These are phyloP conservation scores for Lampropteryx suffumata DNA, from an alignment of 2,888 invertebrate genomes.

Conservation along the genomic window DNA sequence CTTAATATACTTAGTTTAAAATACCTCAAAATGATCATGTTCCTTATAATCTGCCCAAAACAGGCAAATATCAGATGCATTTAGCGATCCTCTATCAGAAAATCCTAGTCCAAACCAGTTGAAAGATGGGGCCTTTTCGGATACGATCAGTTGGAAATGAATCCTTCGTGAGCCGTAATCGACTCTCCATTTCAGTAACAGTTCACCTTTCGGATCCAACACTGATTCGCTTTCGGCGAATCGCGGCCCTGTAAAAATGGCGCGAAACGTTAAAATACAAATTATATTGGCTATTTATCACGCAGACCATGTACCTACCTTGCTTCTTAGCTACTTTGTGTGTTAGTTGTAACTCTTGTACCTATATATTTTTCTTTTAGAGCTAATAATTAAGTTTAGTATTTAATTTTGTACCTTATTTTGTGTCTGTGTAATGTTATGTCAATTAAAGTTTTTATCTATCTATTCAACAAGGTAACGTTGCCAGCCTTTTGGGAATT, in stretches of 20 bases:
- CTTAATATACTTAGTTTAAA: no score
- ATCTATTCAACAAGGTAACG: no score
- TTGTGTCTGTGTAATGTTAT: no score
- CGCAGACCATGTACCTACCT: no score
- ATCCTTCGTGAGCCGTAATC: conserved; percentile 61
- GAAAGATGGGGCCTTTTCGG: conserved; percentile 65
- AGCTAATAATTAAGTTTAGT: no score
- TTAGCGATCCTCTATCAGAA: conserved; percentile 89
- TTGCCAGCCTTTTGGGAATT: no score
- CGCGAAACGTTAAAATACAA: conserved; percentile 5
- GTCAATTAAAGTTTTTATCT: no score
- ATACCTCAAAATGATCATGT: conserved; percentile 75
- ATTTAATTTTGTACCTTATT: no score
- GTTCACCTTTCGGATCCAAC: conserved; percentile 66
- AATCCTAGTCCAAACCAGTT: conserved; percentile 94
- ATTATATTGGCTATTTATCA: no score
- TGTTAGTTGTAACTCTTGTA: no score
- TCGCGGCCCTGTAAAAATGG: conserved; percentile 41
- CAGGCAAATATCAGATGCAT: conserved; percentile 91
- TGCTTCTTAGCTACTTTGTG: no score
- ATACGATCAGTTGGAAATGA: conserved; percentile 77
- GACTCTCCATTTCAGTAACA: conserved; percentile 68
- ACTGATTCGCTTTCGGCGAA: conserved; percentile 69
- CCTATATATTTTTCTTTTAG: no score
- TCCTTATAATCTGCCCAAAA: conserved; percentile 89